phyloP scores from a whole-genome alignment of 1,140 invertebrate species.

The Octopus sinensis region DNA sequence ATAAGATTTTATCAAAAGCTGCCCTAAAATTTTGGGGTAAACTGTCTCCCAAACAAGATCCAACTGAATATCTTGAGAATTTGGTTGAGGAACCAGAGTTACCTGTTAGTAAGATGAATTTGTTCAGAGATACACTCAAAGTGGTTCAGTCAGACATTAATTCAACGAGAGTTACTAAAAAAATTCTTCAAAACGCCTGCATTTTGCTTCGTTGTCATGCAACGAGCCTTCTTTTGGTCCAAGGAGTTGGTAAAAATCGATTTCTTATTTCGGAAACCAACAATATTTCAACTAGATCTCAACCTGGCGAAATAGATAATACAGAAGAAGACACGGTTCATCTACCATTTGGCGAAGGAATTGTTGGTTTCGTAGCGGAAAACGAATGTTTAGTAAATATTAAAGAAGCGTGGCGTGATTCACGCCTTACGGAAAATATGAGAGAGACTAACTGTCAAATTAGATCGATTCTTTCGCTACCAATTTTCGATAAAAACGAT shows the following conservation, averaged over 20 bases:
- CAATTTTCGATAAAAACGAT: constrained; percentile 91
- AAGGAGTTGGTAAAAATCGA: constrained; percentile 8
- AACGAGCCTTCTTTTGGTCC: too few species aligned
- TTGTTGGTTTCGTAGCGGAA: constrained; percentile 88
- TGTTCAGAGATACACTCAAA: too few species aligned
- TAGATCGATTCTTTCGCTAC: constrained; percentile 85
- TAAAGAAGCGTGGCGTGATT: constrained; percentile 82
- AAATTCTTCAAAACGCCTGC: too few species aligned
- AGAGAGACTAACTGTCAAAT: constrained; percentile 92
- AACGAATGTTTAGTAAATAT: constrained; percentile 90
- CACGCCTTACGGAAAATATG: constrained; percentile 82
- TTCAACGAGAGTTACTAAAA: too few species aligned
- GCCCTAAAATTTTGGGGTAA: too few species aligned
- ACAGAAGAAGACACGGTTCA: constrained; percentile 47
- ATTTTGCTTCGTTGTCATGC: too few species aligned
- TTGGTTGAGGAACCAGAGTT: too few species aligned
- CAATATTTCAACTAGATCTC: constrained; percentile 70
- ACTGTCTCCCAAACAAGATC: too few species aligned
- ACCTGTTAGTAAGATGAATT: too few species aligned
- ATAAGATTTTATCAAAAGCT: too few species aligned
- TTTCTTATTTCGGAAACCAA: constrained; percentile 89
- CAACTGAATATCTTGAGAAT: too few species aligned
- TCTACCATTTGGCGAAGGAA: constrained; percentile 73
- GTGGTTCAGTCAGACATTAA: too few species aligned
- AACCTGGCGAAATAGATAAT: constrained; percentile 71